phyloP scores from a whole-genome alignment of 2,113 vertebrate species.

The Antigone vipio region DNA sequence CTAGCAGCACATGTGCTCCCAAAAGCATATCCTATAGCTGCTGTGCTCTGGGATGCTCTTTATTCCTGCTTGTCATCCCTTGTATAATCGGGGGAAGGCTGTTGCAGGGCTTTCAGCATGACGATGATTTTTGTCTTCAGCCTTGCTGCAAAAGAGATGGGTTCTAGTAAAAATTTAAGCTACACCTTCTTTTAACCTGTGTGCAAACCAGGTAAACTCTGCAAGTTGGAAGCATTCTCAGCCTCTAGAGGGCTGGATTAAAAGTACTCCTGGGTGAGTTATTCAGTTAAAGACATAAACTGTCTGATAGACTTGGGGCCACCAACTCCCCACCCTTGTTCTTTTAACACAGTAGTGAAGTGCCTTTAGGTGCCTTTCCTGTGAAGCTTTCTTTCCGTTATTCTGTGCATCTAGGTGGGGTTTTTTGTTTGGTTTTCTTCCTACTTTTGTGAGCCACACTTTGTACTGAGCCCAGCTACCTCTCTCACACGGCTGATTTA shows the following conservation, averaged over 20 bases:
- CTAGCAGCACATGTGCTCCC: neutral
- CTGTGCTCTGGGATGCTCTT: neutral
- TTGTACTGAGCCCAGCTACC: neutral
- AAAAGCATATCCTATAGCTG: neutral
- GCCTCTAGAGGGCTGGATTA: neutral
- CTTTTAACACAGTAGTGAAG: neutral
- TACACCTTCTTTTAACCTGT: neutral
- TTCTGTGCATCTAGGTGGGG: neutral
- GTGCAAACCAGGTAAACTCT: neutral
- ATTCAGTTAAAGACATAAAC: neutral
- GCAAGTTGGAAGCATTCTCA: neutral
- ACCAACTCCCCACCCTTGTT: neutral
- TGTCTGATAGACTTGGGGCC: neutral
- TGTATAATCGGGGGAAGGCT: accelerated
- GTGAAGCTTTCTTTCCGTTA: neutral
- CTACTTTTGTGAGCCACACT: neutral
- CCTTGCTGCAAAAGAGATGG: neutral
- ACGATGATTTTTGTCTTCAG: neutral
- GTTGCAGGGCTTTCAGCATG: neutral
- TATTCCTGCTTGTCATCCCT: neutral
- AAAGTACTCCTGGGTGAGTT: neutral
- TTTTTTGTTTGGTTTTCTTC: neutral
- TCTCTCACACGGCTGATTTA: neutral
- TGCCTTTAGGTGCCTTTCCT: neutral
- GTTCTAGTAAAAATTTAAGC: neutral